Evolutionary conservation across 2,888 invertebrate species (phyloP).

Genomic region (Tribolium freemani): DNA sequence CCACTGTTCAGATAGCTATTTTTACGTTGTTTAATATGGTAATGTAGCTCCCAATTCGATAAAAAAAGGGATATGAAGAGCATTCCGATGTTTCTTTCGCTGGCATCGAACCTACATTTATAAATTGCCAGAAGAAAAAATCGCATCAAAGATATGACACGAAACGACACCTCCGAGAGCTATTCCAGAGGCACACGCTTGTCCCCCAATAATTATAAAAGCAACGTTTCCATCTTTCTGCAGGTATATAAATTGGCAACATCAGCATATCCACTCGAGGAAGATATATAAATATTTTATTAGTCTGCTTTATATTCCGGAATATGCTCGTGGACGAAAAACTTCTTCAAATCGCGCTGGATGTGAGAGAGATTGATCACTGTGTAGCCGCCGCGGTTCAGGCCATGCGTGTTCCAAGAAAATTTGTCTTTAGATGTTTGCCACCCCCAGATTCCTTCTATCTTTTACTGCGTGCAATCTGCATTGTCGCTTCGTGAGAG

Average conservation of each 20-base stretch:
- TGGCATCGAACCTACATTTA: background rate
- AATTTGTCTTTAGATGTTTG: constrained; percentile 43
- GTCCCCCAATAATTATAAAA: constrained; percentile 11
- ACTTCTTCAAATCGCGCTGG: constrained; percentile 36
- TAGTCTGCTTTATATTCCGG: constrained; percentile 40
- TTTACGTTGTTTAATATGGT: constrained; percentile 28
- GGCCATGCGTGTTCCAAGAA: constrained; percentile 37
- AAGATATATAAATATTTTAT: constrained; percentile 41
- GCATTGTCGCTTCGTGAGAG: constrained; percentile 21
- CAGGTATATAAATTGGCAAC: constrained; percentile 32
- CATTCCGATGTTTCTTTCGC: background rate
- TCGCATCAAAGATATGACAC: constrained; percentile 9
- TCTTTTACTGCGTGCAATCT: constrained; percentile 19
- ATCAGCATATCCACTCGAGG: constrained; percentile 32
- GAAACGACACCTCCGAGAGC: constrained; percentile 19
- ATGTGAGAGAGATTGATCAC: constrained; percentile 43
- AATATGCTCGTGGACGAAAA: constrained; percentile 32
- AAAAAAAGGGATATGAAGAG: constrained; percentile 9
- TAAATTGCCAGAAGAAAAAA: constrained; percentile 4
- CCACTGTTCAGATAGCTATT: constrained; percentile 18
- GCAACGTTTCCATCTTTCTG: background rate
- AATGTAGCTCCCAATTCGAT: constrained; percentile 23
- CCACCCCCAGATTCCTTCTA: constrained; percentile 33
- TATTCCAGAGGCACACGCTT: background rate
- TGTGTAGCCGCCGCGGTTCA: constrained; percentile 23